Evolutionary conservation across 2,888 invertebrate species (phyloP), one percentile per base, ranked within the genome.

Genomic region (Meta bourneti): DNA sequence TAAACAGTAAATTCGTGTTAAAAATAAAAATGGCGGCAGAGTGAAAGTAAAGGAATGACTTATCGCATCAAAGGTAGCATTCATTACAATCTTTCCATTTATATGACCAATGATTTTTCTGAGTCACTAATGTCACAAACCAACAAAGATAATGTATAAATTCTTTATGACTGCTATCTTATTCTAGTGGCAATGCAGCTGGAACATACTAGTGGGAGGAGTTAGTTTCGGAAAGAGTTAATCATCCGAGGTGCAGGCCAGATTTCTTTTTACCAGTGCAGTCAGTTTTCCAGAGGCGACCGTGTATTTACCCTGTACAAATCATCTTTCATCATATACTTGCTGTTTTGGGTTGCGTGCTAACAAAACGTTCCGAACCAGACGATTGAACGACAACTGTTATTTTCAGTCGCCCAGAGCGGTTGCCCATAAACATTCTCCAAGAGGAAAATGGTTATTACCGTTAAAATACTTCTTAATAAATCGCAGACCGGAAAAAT

Each of bases 221-320:
- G 78, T 78, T 49, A 78, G 48, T 16, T 72, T 72, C 48, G 0
- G 11, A 11, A 75, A 13, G 13, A 79, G 79, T 20, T 34, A 79
- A 20, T 34, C 61, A 54, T 54, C 20, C 19, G 0, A 54, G 2
- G 11, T 5, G 20, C 7, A 6, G 54, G 6, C 11, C 75, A 78
- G 78, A 54, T 54, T 78, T 79, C 4, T 54, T 54, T 54, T 20
- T 11, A 0, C n/a, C 13, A 34, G 74, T 54, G 61, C 61, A 84
- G 80, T 69, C 84, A 80, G 84, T 84, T 89, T 89, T 84, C 89
- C 78, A 72, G 82, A 52, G 34, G 34, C 74, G 90, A 84, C 79
- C 83, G 79, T 79, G 19, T 79, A 34, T 34, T 61, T 61, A n/a
- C 61, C 79, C 20, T 70, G 72, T 71, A 74, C 75, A 90, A 90